Conservation (phyloP, 30 jellyfish, hydroid and myxozoan species). For the Haliclystus octoradiatus region DNA sequence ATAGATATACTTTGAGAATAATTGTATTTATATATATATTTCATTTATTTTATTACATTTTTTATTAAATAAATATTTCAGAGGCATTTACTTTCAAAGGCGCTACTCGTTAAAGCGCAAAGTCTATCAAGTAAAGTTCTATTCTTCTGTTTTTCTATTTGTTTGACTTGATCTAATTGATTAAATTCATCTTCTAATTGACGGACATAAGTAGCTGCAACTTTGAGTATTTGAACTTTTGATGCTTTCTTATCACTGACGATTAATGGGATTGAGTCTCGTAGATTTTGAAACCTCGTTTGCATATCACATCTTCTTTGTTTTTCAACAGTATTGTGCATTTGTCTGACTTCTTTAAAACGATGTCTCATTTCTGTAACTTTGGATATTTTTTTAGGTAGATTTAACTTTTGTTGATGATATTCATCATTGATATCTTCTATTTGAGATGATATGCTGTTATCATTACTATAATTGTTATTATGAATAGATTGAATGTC, state of each 20-base stretch:
- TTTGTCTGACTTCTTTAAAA: conserved; percentile 41
- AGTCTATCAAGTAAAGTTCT: conserved; percentile 38
- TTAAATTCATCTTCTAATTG: conserved; percentile 45
- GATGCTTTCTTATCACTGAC: conserved; percentile 59
- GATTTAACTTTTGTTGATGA: no score
- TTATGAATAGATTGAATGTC: no score
- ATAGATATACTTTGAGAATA: no score
- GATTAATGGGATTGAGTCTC: conserved; percentile 55
- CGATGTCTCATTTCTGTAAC: conserved; percentile 12
- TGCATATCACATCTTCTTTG: conserved; percentile 68
- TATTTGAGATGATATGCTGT: no score
- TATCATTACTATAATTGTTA: no score
- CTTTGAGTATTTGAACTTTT: conserved; percentile 41
- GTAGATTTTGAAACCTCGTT: conserved; percentile 38
- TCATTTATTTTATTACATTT: no score
- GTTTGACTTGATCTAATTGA: conserved; percentile 41
- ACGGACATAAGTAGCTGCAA: conserved; percentile 36
- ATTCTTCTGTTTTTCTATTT: conserved; percentile 36
- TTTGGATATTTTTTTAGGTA: conserved; percentile 2
- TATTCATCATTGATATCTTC: no score
- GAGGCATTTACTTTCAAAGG: no score
- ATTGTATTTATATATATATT: no score
- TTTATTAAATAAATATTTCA: no score
- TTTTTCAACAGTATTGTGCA: conserved; percentile 55
- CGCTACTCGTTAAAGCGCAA: conserved; percentile 41